Conservation (phyloP, 2,113 vertebrate species). For the Propithecus coquereli region DNA sequence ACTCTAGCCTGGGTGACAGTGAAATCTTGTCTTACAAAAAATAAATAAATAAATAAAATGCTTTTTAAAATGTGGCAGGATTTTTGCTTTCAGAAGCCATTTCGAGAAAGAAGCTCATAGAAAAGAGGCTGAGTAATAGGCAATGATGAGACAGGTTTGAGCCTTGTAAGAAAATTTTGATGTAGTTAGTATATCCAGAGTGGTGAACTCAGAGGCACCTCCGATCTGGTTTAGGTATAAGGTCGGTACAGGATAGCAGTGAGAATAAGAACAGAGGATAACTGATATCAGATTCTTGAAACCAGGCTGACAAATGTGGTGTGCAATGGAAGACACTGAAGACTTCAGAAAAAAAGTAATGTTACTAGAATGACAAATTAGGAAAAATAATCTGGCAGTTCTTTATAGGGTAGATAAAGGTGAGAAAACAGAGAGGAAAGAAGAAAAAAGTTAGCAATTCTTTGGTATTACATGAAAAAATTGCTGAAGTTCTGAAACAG, state of each 20-base stretch:
- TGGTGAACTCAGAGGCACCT: not conserved
- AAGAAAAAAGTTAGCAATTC: not conserved
- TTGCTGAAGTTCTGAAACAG: not conserved
- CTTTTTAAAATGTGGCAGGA: not conserved
- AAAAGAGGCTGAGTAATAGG: not conserved
- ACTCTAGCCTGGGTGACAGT: no score
- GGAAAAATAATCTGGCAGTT: not conserved
- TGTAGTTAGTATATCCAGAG: not conserved
- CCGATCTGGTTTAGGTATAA: not conserved
- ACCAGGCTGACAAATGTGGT: not conserved
- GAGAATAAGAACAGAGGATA: not conserved
- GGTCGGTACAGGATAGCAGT: not conserved
- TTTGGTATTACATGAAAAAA: not conserved
- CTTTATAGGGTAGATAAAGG: not conserved
- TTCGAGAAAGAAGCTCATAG: not conserved
- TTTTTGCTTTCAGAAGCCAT: not conserved
- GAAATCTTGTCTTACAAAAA: no score
- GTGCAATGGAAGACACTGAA: not conserved
- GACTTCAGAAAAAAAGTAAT: not conserved
- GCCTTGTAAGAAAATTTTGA: not conserved
- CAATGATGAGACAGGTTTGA: not conserved
- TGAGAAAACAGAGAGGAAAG: not conserved
- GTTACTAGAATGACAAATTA: not conserved
- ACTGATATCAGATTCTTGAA: not conserved
- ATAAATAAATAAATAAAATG: not conserved